These are phyloP conservation scores for Laodelphax striatellus DNA, from an alignment of 1,140 invertebrate genomes.

Conservation along the genomic window DNA sequence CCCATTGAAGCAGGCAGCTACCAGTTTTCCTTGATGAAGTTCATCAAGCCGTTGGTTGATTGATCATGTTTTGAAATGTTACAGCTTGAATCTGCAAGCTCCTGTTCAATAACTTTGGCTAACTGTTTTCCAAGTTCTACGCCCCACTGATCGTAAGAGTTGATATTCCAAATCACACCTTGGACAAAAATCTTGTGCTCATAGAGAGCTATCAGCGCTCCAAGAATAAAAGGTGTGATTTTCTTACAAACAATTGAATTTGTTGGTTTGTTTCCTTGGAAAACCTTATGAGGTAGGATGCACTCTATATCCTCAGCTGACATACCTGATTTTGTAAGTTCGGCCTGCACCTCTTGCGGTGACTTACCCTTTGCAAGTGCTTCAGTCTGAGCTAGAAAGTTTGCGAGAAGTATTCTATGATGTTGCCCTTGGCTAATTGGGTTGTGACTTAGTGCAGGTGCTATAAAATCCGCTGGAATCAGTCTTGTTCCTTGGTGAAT, in stretches of 20 bases:
- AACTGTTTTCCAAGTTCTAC: conserved; percentile 98
- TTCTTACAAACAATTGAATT: conserved; percentile 94
- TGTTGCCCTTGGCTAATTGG: conserved; percentile 66
- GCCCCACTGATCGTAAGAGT: conserved; percentile 99
- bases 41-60: conserved; percentile 91
- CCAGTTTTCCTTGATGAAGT: conserved; percentile 62
- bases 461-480: conserved; percentile 96
- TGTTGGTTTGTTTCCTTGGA: conserved; percentile 93
- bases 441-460: conserved; percentile 86
- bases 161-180: conserved; percentile 98
- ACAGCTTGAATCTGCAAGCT: conserved; percentile 55
- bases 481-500: conserved; percentile 84
- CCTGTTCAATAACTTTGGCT: conserved; percentile 93
- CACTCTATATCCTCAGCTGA: conserved; percentile 56
- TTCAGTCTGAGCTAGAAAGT: conserved; percentile 98
- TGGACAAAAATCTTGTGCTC: conserved; percentile 99
- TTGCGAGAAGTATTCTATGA: conserved; percentile 82
- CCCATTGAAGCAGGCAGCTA: too few relatives aligned
- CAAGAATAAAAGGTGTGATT: conserved; percentile 90
- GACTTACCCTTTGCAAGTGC: conserved; percentile 89
- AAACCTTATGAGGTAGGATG: conserved; percentile 92
- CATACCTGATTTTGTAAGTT: conserved; percentile 61
- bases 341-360: conserved; percentile 59
- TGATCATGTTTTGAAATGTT: conserved; percentile 63
- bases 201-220: conserved; percentile 92